These are phyloP conservation scores for Acheta domesticus DNA, from an alignment of 2,888 invertebrate species.

Conservation along the genomic window DNA sequence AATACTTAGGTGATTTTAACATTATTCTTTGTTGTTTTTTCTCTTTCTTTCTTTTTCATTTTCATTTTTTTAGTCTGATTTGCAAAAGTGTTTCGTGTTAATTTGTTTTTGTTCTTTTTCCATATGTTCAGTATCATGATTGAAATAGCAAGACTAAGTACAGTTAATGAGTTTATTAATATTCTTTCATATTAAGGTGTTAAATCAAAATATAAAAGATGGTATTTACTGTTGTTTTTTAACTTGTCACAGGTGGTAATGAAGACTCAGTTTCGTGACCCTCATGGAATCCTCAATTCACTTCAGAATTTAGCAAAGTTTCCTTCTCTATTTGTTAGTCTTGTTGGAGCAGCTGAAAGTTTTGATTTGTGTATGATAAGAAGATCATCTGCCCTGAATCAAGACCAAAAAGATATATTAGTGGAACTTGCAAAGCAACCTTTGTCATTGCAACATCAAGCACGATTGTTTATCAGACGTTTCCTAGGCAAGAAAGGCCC, in stretches of 20 bases:
- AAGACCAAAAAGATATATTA: conserved; percentile 62
- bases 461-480: conserved; percentile 58
- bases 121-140: too few species aligned
- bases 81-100: too few species aligned
- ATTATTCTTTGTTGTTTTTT: too few species aligned
- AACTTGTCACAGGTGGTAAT: conserved; percentile 61
- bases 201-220: too few species aligned
- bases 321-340: conserved; percentile 57
- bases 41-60: too few species aligned
- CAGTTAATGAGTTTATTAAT: too few species aligned
- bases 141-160: too few species aligned
- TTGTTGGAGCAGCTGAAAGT: conserved; percentile 70
- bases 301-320: conserved; percentile 61
- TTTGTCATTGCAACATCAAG: conserved; percentile 62
- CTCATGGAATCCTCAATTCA: conserved; percentile 76
- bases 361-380: conserved; percentile 78
- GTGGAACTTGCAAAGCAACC: conserved; percentile 66
- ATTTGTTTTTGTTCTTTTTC: too few species aligned
- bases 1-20: background rate
- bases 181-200: too few species aligned
- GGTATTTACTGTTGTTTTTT: background rate
- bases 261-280: conserved; percentile 80
- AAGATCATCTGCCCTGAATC: conserved; percentile 62
- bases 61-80: too few species aligned
- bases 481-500: conserved; percentile 58